Conservation (phyloP, 1,140 invertebrate species). For the Mactra quadrangularis region DNA sequence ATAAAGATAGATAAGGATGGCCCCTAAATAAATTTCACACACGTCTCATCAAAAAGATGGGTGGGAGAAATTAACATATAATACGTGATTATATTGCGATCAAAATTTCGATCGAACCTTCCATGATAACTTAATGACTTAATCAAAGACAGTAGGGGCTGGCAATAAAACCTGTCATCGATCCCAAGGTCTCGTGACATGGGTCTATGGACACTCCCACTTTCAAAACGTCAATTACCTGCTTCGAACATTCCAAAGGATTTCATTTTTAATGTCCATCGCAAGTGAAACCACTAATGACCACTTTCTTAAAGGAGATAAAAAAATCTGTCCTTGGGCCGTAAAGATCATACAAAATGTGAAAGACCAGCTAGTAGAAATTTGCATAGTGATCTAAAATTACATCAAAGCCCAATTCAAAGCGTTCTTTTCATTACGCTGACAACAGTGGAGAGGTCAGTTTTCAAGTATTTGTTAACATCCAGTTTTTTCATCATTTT, state of each 20-base stretch:
- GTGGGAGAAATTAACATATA: background rate
- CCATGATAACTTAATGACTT: no score
- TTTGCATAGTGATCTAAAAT: conserved; percentile 32
- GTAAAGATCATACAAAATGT: background rate
- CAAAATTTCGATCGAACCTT: no score
- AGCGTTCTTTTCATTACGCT: no score
- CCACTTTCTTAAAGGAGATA: conserved; percentile 16
- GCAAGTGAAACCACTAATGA: background rate
- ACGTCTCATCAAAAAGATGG: no score
- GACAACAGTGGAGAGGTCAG: conserved; percentile 1
- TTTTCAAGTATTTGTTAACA: conserved; percentile 1
- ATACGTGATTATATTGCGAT: conserved; percentile 30
- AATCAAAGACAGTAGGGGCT: no score
- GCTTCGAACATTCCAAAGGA: no score
- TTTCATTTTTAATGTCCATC: no score
- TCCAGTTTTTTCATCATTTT: background rate
- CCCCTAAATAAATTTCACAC: no score
- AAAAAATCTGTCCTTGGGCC: background rate
- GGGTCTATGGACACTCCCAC: conserved; percentile 15
- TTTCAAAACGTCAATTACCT: conserved; percentile 19
- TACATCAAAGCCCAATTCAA: conserved; percentile 15
- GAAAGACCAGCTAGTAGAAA: conserved; percentile 7
- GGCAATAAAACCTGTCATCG: no score
- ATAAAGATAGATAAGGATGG: no score
- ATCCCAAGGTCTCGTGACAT: no score